A percentile compares a stretch with the other conserved stretches of the same genome.
Evolutionary conservation across 1,140 invertebrate species (phyloP).

Genomic region (Drosophila trapezifrons): DNA sequence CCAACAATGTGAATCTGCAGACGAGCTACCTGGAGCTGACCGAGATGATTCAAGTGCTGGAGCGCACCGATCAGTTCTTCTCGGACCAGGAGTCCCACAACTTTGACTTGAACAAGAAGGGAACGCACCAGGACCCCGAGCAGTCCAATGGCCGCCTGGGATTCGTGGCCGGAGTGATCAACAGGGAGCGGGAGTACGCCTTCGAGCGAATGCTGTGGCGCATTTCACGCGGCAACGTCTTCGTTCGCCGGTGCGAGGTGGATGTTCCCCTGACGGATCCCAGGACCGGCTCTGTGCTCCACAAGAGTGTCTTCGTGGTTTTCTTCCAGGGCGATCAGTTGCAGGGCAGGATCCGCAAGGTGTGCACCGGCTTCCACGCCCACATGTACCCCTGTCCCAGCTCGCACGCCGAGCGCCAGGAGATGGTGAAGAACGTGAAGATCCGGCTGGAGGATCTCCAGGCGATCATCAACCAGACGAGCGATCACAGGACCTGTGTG

Average conservation of each 20-base stretch:
- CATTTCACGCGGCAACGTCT: conserved; percentile 95
- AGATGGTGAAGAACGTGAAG: conserved; percentile 97
- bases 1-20: conserved; percentile 96
- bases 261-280: conserved; percentile 93
- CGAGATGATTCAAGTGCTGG: conserved; percentile 96
- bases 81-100: conserved; percentile 72
- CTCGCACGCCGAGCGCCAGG: conserved; percentile 92
- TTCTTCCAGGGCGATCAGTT: conserved; percentile 99
- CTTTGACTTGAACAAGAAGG: conserved; percentile 85
- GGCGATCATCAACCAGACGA: conserved; percentile 96
- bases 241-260: conserved; percentile 93
- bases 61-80: conserved; percentile 91
- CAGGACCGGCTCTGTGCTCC: conserved; percentile 93
- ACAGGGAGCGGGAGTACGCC: conserved; percentile 94
- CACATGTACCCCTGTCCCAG: conserved; percentile 98
- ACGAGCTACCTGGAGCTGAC: conserved; percentile 96
- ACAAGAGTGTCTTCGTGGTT: conserved; percentile 96
- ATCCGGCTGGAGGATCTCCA: conserved; percentile 97
- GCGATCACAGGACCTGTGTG: conserved; percentile 97
- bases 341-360: conserved; percentile 97
- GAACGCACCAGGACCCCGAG: conserved; percentile 90
- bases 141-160: conserved; percentile 86
- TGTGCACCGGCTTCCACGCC: conserved; percentile 98
- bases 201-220: conserved; percentile 99
- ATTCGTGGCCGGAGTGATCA: conserved; percentile 94